Evolutionary conservation across 1,140 invertebrate genomes (phyloP).

Genomic region (Gerris buenoi): DNA sequence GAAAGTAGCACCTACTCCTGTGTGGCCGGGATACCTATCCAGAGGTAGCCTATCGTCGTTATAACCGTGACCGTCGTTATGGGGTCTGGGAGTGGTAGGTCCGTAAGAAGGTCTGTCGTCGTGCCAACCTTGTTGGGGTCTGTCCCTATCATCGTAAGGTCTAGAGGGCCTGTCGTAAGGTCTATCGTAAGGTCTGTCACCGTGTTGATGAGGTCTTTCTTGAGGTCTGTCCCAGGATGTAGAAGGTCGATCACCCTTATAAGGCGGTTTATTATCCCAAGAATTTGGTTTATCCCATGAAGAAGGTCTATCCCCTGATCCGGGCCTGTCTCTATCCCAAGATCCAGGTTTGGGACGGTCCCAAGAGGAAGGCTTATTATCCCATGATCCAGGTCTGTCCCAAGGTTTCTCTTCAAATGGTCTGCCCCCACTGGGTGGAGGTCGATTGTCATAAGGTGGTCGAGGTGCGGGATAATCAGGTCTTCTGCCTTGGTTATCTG

Average conservation of each 20-base stretch:
- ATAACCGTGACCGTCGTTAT: not conserved
- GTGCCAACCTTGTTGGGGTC: not conserved
- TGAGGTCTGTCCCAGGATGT: not conserved
- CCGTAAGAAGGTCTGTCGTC: not conserved
- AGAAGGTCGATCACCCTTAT: not conserved
- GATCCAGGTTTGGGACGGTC: not conserved
- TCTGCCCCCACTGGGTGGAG: not conserved
- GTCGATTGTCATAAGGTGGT: not conserved
- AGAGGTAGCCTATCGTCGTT: slow-evolving; percentile 5
- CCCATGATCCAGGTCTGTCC: not conserved
- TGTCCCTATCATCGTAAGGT: not conserved
- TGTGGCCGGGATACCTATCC: slow-evolving; percentile 15
- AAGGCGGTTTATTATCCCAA: too few relatives aligned
- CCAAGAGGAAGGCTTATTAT: not conserved
- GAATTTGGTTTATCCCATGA: not conserved
- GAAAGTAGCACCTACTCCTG: slow-evolving; percentile 14
- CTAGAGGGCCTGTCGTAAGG: not conserved
- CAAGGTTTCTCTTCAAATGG: not conserved
- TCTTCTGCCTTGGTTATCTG: not conserved
- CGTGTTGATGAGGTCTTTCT: not conserved
- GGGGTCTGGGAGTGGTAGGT: not conserved
- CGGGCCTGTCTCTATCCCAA: not conserved
- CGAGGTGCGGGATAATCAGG: not conserved
- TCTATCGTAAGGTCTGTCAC: not conserved
- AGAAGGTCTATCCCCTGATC: not conserved